These are phyloP conservation scores for Zaprionus nigranus DNA, from an alignment of 1,140 invertebrate genomes.

Conservation along the genomic window DNA sequence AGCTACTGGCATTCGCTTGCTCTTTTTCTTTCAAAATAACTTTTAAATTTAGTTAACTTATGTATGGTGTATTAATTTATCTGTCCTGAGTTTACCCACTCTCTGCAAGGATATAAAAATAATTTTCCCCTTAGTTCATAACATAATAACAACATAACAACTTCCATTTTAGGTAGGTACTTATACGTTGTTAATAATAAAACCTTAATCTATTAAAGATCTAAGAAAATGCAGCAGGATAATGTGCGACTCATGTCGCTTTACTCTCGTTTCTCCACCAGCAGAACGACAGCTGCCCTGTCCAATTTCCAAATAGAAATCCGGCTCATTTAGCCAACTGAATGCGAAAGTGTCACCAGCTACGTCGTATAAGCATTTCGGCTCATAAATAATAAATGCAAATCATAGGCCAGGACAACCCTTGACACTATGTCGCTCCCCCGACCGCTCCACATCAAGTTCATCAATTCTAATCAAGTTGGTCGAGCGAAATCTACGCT, in stretches of 20 bases:
- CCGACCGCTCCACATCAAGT: constrained; percentile 41
- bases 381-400: constrained; percentile 66
- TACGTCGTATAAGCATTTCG: not conserved
- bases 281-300: not conserved
- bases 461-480: constrained; percentile 81
- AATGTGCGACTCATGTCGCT: not conserved
- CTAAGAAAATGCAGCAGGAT: not conserved
- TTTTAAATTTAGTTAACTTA: no score
- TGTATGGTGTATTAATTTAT: no score
- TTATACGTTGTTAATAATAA: not conserved
- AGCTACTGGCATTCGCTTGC: not conserved
- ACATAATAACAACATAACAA: no score
- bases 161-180: not conserved
- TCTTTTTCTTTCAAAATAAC: not conserved
- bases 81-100: no score
- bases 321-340: constrained; percentile 32
- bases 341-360: constrained; percentile 3
- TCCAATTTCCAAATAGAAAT: constrained; percentile 3
- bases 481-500: constrained; percentile 62
- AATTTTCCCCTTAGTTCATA: no score
- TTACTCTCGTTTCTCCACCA: not conserved
- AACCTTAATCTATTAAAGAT: not conserved
- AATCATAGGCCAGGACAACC: constrained; percentile 21
- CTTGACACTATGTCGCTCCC: constrained; percentile 43
- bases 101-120: no score